Evolutionary conservation across 2,797 vertebrate genomes (phyloP).

Genomic region (Momotus momota): DNA sequence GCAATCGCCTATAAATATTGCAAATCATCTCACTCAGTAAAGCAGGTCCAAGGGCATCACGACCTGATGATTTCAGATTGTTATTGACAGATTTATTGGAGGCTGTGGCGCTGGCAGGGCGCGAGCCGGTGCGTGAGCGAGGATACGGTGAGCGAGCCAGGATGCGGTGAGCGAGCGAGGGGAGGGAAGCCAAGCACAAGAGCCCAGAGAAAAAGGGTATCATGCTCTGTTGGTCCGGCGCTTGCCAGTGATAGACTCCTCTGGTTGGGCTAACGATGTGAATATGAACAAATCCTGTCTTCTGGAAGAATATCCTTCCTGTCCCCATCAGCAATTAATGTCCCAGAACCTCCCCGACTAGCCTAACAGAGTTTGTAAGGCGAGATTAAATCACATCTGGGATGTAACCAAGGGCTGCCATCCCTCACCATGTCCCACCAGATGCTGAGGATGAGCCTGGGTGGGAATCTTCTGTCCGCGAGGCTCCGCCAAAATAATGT

Average conservation of each 20-base stretch:
- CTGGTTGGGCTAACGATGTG: fast-evolving
- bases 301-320: background rate
- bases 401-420: fast-evolving
- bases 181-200: background rate
- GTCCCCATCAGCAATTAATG: background rate
- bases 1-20: background rate
- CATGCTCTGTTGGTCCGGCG: background rate
- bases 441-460: background rate
- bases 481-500: background rate
- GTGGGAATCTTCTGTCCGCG: background rate
- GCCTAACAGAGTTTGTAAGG: background rate
- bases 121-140: background rate
- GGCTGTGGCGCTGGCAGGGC: background rate
- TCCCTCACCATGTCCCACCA: background rate
- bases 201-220: background rate
- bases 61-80: background rate
- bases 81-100: background rate
- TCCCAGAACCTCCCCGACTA: background rate
- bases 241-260: fast-evolving
- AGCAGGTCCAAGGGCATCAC: conserved; percentile 21
- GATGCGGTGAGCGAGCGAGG: background rate
- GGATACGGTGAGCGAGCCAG: background rate
- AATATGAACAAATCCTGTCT: background rate
- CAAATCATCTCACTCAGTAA: background rate
- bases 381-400: background rate